These are phyloP conservation scores for Ophiodon elongatus DNA, from an alignment of 2,113 vertebrate genomes.

Conservation along the genomic window DNA sequence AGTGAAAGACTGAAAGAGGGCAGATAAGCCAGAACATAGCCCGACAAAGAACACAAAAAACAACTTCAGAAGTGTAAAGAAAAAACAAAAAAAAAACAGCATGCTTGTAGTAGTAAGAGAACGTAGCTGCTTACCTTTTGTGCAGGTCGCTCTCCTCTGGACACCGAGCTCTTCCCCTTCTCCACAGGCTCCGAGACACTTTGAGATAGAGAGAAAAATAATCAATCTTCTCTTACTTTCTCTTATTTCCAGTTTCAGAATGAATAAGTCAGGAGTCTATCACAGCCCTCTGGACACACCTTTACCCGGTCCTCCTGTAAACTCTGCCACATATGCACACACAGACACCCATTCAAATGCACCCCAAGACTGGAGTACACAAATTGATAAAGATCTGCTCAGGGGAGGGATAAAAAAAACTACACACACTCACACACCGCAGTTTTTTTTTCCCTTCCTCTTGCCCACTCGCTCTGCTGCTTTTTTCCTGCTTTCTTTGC, in stretches of 20 bases:
- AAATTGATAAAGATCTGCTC: conserved; percentile 83
- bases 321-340: conserved; percentile 67
- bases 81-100: not conserved
- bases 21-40: not conserved
- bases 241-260: conserved; percentile 78
- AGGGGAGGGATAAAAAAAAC: conserved; percentile 79
- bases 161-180: conserved; percentile 56
- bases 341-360: conserved; percentile 66
- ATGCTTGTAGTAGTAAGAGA: conserved; percentile 21
- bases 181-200: conserved; percentile 75
- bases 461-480: conserved; percentile 79
- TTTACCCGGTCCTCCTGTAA: conserved; percentile 68
- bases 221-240: conserved; percentile 76
- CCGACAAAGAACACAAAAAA: conserved; percentile 24
- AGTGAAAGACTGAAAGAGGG: not conserved
- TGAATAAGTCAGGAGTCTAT: conserved; percentile 61
- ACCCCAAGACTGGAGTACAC: conserved; percentile 72
- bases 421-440: conserved; percentile 80
- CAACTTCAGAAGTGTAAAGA: conserved; percentile 62
- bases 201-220: conserved; percentile 80
- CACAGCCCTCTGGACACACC: conserved; percentile 71
- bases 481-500: conserved; percentile 75
- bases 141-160: conserved; percentile 58
- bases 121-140: conserved; percentile 68
- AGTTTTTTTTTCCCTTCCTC: conserved; percentile 75